Conservation (phyloP, 2,113 vertebrate species). For the Jacana jacana region DNA sequence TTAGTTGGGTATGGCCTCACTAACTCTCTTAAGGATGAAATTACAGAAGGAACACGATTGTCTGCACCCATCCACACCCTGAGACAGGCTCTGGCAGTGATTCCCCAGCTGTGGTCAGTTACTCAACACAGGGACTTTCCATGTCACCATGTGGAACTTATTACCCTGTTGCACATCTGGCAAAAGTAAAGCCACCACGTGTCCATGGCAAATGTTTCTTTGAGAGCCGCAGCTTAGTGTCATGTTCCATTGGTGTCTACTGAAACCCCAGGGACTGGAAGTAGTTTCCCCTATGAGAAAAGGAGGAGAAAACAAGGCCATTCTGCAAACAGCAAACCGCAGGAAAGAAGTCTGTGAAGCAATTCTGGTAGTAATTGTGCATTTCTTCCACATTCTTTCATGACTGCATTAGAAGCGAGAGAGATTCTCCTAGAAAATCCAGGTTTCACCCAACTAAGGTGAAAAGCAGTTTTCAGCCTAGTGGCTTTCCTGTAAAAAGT, state of each 20-base stretch:
- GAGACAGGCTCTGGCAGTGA: not conserved
- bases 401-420: not conserved
- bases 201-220: accelerated
- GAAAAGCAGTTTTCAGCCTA: not conserved
- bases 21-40: not conserved
- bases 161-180: not conserved
- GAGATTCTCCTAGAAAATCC: not conserved
- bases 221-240: not conserved
- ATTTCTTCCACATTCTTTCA: not conserved
- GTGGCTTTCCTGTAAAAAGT: not conserved
- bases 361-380: not conserved
- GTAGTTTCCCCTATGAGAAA: not conserved
- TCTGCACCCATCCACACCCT: accelerated
- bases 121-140: not conserved
- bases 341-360: not conserved
- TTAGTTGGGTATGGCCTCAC: not conserved
- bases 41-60: not conserved
- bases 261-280: not conserved
- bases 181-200: not conserved
- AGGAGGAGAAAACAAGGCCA: not conserved
- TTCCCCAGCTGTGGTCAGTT: not conserved
- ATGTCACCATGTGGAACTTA: not conserved
- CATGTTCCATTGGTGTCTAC: not conserved
- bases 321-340: not conserved
- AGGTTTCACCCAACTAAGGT: not conserved